phyloP scores from a whole-genome alignment of 2,113 vertebrate species.

The Phasianus colchicus region DNA sequence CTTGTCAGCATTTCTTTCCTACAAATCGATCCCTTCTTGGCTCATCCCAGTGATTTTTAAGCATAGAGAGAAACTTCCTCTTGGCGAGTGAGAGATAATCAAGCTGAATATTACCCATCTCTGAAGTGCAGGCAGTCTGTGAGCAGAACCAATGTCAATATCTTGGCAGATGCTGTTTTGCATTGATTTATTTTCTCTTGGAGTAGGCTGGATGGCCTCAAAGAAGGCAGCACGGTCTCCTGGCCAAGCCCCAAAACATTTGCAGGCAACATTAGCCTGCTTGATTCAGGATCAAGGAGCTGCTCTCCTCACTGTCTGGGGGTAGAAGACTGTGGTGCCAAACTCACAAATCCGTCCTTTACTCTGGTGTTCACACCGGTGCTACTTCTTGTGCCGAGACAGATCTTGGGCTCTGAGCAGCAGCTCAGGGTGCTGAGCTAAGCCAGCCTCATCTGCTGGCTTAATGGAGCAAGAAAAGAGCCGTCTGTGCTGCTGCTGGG shows the following conservation, averaged over 20 bases:
- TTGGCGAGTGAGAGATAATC: constrained; percentile 78
- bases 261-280: constrained; percentile 30
- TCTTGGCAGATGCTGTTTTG: constrained; percentile 80
- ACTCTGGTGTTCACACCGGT: not conserved
- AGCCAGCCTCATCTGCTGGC: constrained; percentile 48
- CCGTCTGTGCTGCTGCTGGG: not conserved
- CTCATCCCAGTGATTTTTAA: constrained; percentile 78
- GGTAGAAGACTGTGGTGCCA: constrained; percentile 32
- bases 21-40: constrained; percentile 72
- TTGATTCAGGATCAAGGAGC: constrained; percentile 40
- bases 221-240: constrained; percentile 45
- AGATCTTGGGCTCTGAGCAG: constrained; percentile 16
- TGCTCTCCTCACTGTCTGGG: constrained; percentile 16
- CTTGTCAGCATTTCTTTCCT: constrained; percentile 77
- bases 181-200: constrained; percentile 78
- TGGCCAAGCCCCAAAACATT: constrained; percentile 60
- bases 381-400: not conserved
- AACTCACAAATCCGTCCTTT: constrained; percentile 5
- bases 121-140: constrained; percentile 76
- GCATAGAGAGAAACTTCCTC: constrained; percentile 76
- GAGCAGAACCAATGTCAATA: constrained; percentile 80
- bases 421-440: not conserved
- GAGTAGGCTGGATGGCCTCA: constrained; percentile 53
- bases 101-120: constrained; percentile 83
- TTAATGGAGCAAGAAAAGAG: constrained; percentile 47